phyloP scores from a whole-genome alignment of 2,888 invertebrate species.

The Trisateles emortualis region DNA sequence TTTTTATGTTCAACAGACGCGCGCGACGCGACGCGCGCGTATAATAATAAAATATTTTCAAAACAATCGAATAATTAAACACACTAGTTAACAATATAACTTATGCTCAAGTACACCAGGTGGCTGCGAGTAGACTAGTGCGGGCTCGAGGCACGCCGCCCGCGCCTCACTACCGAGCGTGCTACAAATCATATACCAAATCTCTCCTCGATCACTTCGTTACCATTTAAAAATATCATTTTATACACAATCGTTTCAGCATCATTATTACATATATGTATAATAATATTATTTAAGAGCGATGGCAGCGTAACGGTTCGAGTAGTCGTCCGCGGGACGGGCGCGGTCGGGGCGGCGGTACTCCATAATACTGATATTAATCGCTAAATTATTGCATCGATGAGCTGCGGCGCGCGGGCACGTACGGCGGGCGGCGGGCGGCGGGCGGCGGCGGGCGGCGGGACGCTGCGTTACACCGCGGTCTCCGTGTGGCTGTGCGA shows the following conservation, averaged over 20 bases:
- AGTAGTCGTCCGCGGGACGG: slow-evolving; percentile 35
- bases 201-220: slow-evolving; percentile 57
- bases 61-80: slow-evolving; percentile 87
- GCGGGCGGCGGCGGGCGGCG: slow-evolving; percentile 26
- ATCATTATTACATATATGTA: slow-evolving; percentile 52
- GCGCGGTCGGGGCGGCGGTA: slow-evolving; percentile 35
- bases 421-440: slow-evolving; percentile 38
- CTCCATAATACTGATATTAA: slow-evolving; percentile 59
- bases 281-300: slow-evolving; percentile 62
- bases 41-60: slow-evolving; percentile 87
- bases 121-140: slow-evolving; percentile 49
- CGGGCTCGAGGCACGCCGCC: slow-evolving; percentile 43
- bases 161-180: slow-evolving; percentile 56
- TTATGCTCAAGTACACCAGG: slow-evolving; percentile 74
- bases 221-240: slow-evolving; percentile 70
- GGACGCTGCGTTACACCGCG: slow-evolving; percentile 90
- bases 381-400: slow-evolving; percentile 60
- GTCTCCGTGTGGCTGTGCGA: slow-evolving; percentile 97
- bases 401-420: slow-evolving; percentile 49
- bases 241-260: slow-evolving; percentile 75
- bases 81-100: slow-evolving; percentile 86
- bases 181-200: slow-evolving; percentile 70
- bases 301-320: slow-evolving; percentile 70
- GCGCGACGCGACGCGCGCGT: slow-evolving; percentile 81
- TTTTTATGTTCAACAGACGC: slow-evolving; percentile 86